Evolutionary conservation across 2,888 invertebrate genomes (phyloP).

Genomic region (Halocaridina rubra): DNA sequence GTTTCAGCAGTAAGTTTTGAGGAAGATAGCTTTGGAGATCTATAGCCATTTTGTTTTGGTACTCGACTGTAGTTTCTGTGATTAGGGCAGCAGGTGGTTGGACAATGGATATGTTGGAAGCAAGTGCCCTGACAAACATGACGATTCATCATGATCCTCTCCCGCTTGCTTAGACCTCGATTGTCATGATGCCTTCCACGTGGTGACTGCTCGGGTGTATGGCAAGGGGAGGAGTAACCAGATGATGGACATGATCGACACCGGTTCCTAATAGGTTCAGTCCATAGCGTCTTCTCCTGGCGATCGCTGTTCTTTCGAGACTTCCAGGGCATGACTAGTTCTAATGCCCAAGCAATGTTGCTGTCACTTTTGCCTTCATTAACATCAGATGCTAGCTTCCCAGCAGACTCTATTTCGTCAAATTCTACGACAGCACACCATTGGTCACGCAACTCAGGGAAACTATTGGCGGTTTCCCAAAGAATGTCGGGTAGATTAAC

Average conservation of each 20-base stretch:
- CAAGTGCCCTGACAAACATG: not conserved
- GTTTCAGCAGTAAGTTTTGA: conserved; percentile 1
- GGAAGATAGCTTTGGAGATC: not conserved
- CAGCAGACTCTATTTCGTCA: conserved; percentile 69
- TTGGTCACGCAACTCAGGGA: conserved; percentile 35
- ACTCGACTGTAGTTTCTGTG: not conserved
- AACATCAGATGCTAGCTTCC: not conserved
- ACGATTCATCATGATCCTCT: conserved; percentile 14
- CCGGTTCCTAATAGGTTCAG: not conserved
- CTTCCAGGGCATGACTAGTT: conserved; percentile 38
- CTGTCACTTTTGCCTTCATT: not conserved
- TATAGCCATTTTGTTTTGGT: not conserved
- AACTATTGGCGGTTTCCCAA: conserved; percentile 69
- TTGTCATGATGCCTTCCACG: not conserved
- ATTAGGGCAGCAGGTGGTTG: not conserved
- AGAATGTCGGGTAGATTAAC: conserved; percentile 89
- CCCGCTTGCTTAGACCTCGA: conserved; percentile 31
- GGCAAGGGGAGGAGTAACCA: conserved; percentile 35
- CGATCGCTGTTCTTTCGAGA: conserved; percentile 13
- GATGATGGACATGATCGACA: conserved; percentile 37
- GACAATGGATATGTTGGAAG: not conserved
- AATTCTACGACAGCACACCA: conserved; percentile 90
- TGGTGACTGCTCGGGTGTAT: conserved; percentile 37
- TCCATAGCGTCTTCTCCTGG: not conserved
- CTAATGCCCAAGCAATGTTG: conserved; percentile 21